Percentiles rank a stretch among this genome's conserved stretches.
These are phyloP conservation scores for Anoura caudifer DNA, from an alignment of 2,113 vertebrate species.

Conservation along the genomic window DNA sequence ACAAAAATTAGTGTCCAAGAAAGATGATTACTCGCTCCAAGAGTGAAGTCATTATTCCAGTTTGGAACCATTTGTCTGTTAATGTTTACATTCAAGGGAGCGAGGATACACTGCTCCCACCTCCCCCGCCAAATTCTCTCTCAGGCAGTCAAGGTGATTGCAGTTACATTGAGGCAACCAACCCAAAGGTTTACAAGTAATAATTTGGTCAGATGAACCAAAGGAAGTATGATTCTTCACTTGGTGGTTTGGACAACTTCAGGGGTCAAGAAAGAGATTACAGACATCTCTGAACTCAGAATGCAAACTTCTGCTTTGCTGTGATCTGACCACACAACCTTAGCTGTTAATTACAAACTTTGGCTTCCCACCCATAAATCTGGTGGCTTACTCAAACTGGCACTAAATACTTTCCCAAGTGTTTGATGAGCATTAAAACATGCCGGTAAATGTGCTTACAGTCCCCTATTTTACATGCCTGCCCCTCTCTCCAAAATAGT, in stretches of 20 bases:
- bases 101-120: rapidly evolving
- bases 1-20: not conserved
- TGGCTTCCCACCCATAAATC: not conserved
- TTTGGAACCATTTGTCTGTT: not conserved
- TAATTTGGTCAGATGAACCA: constrained; percentile 34
- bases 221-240: constrained; percentile 64
- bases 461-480: not conserved
- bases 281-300: not conserved
- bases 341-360: not conserved
- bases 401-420: not conserved
- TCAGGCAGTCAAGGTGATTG: not conserved
- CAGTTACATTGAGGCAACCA: not conserved
- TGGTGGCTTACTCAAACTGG: not conserved
- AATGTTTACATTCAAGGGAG: not conserved
- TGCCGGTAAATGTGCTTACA: not conserved
- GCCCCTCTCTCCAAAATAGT: not conserved
- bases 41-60: not conserved
- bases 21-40: not conserved
- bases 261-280: not conserved
- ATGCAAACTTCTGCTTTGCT: not conserved
- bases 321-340: not conserved
- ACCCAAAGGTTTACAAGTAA: not conserved
- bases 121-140: not conserved
- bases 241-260: constrained; percentile 24
- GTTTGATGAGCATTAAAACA: not conserved